Percentiles rank a stretch among this genome's conserved stretches.
Conservation (phyloP, 1,140 invertebrate genomes). For the Dendrolimus punctatus region DNA sequence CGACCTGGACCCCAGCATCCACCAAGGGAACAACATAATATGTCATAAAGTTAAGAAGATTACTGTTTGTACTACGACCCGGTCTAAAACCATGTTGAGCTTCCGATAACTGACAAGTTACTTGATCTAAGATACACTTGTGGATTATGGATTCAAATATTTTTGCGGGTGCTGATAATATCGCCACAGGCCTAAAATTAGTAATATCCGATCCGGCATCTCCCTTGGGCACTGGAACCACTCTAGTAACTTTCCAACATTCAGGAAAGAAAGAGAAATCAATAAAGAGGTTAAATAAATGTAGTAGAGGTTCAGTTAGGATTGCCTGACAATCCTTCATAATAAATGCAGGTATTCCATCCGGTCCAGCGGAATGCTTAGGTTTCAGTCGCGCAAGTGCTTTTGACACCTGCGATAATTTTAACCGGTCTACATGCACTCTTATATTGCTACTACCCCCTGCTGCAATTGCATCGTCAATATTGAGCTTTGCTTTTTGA, state of each 20-base stretch:
- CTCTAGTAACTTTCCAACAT: constrained; percentile 3
- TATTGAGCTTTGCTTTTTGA: no score
- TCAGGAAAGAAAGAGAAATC: background rate
- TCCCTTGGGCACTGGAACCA: constrained; percentile 2
- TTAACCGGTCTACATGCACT: no score
- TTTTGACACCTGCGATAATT: no score
- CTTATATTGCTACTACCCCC: no score
- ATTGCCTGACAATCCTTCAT: constrained; percentile 7
- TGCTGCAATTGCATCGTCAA: no score
- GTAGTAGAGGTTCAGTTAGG: constrained; percentile 6
- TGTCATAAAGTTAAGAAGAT: background rate
- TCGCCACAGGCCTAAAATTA: background rate
- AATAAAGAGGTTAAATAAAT: constrained; percentile 9
- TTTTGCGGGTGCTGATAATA: constrained; percentile 2
- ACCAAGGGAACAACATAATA: background rate
- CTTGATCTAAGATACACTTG: background rate
- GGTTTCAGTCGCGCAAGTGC: constrained; percentile 6
- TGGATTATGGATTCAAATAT: background rate
- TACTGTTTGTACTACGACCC: background rate
- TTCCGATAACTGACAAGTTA: background rate
- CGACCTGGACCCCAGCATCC: background rate
- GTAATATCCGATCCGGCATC: background rate
- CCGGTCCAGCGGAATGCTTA: constrained; percentile 5
- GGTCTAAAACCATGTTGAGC: constrained; percentile 1
- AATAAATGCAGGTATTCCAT: constrained; percentile 8